Percentiles rank a stretch among this genome's conserved stretches.
phyloP scores from a whole-genome alignment of 2,113 vertebrate genomes.

The Reinhardtius hippoglossoides region DNA sequence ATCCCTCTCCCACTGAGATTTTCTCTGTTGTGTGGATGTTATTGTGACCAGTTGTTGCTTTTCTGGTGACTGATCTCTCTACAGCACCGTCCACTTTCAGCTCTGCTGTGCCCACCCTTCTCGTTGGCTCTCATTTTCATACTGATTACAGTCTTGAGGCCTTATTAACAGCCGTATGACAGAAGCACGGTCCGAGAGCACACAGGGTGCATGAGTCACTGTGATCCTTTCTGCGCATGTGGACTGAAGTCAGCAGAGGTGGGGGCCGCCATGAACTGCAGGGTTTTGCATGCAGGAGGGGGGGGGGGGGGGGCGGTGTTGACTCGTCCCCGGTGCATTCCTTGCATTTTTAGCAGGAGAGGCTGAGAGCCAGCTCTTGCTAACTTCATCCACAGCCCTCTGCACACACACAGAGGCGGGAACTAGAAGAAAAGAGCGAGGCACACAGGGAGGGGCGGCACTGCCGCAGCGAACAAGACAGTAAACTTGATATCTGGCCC shows the following conservation, averaged over 20 bases:
- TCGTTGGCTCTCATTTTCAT: conserved; percentile 1
- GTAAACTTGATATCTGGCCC: conserved; percentile 67
- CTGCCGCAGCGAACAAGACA: conserved; percentile 41
- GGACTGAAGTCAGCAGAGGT: conserved; percentile 42
- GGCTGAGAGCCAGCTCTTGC: conserved; percentile 52
- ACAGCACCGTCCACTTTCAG: not conserved
- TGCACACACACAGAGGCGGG: conserved; percentile 12
- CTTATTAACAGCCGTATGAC: conserved; percentile 68
- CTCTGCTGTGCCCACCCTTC: not conserved
- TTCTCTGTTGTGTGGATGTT: not conserved
- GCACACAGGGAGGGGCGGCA: conserved; percentile 14
- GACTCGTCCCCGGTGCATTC: conserved; percentile 77
- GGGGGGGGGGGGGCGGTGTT: conserved; percentile 27
- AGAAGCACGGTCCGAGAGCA: conserved; percentile 47
- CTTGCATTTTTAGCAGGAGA: conserved; percentile 74
- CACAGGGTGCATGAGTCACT: conserved; percentile 12
- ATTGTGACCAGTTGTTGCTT: conserved; percentile 9
- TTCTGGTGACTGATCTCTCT: not conserved
- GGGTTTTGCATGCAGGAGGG: conserved; percentile 1
- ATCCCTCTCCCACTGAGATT: conserved; percentile 48
- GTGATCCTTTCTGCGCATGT: conserved; percentile 58
- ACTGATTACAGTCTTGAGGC: conserved; percentile 47
- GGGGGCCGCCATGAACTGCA: conserved; percentile 39
- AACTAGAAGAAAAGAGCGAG: conserved; percentile 4
- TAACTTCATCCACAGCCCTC: conserved; percentile 50